Base-by-base conservation (phyloP, 2,113 vertebrate genomes). In the Garra rufa region DNA sequence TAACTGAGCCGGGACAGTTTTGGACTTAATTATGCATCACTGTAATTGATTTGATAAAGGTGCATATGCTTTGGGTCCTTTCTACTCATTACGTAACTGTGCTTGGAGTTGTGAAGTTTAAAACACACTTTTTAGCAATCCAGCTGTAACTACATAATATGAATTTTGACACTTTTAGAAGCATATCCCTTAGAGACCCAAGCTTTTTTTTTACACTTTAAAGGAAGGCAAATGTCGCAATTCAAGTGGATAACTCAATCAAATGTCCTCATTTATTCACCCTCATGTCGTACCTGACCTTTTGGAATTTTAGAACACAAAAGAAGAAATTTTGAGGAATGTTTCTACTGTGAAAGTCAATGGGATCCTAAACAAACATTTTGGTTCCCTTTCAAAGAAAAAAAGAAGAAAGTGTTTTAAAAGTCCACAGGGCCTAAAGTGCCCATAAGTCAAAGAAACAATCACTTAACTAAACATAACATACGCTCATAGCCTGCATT, bases 1-100 rank as follows among this genome's bases (percentile, higher is more conserved):
- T 28, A 46, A 65, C 43, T 63, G 77, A 80, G 59, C 41, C 26
- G 24, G 78, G 26, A 44, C 78, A 67, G 59, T 80, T 80, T 67
- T 67, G 21, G 59, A 50, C 78, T 50, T 80, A 80, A 80, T 80
- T 67, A 80, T 50, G 59, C 17, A 1, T 65, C 78, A n/a, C 41
- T 46, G 41, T 63, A 79, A 79, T 44, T 63, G 57, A 79, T 79
- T 63, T 63, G 52, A 79, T 63, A 44, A 79, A 79, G 41, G 38
- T 46, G 76, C 76, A 79, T 26, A 61, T 43, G 24, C 21, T 79
- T 59, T 34, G 5, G 50, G 28, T 14, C 3, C 75, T 77, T 77
- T 77, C 50, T 77, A 14, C 75, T 55, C 48, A 76, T 76, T 77
- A 57, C 9, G 6, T 43, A 79, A 63, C n/a, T 79, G 41, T 21